Evolutionary conservation across 1,140 invertebrate genomes (phyloP).

Genomic region (Drosophila nannoptera): DNA sequence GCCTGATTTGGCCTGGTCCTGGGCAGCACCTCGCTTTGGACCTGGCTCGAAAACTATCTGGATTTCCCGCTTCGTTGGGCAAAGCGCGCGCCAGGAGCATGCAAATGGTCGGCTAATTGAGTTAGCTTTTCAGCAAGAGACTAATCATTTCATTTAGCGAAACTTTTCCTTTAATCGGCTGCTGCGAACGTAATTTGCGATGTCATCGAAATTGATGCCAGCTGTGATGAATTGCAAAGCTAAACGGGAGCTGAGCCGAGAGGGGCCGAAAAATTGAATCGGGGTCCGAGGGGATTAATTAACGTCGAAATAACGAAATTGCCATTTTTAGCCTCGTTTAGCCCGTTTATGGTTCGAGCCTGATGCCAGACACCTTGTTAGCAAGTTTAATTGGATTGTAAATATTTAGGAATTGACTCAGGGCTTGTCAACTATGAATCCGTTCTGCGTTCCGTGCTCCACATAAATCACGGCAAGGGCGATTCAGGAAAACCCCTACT

Average conservation of each 20-base stretch:
- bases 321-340: conserved; percentile 20
- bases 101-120: conserved; percentile 59
- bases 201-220: conserved; percentile 20
- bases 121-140: conserved; percentile 45
- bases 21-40: background rate
- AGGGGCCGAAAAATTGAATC: background rate
- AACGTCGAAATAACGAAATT: conserved; percentile 20
- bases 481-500: too few relatives aligned
- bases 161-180: conserved; percentile 32
- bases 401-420: background rate
- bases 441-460: too few relatives aligned
- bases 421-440: too few relatives aligned
- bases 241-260: background rate
- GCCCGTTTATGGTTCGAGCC: background rate
- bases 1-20: too few relatives aligned
- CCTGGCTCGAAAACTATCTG: background rate
- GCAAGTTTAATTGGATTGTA: conserved; percentile 14
- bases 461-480: too few relatives aligned
- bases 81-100: conserved; percentile 7
- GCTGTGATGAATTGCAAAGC: conserved; percentile 8
- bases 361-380: background rate
- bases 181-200: conserved; percentile 5
- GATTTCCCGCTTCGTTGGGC: conserved; percentile 5
- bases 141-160: conserved; percentile 51
- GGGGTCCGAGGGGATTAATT: background rate